These are phyloP conservation scores for Prionchulus punctatus DNA, from an alignment of 2,888 invertebrate species.

Conservation along the genomic window DNA sequence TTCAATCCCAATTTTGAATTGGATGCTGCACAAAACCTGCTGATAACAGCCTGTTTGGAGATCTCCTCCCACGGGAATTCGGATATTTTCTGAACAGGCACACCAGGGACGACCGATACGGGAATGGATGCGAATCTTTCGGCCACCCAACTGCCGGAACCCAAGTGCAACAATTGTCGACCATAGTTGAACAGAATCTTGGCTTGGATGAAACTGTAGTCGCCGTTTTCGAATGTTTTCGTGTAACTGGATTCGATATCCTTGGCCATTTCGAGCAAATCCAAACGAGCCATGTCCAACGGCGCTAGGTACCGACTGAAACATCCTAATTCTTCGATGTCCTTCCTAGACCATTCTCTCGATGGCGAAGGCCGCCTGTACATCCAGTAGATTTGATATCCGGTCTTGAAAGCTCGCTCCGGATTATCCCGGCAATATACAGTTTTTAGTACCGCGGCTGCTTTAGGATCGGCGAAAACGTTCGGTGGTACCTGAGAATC, in stretches of 20 bases:
- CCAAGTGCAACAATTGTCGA: background rate
- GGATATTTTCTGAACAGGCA: too few relatives aligned
- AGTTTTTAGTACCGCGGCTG: too few relatives aligned
- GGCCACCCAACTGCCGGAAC: background rate
- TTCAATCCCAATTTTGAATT: too few relatives aligned
- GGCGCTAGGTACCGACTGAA: background rate
- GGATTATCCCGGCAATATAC: too few relatives aligned
- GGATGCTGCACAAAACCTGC: too few relatives aligned
- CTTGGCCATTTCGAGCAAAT: background rate
- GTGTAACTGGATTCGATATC: background rate
- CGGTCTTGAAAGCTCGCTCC: too few relatives aligned
- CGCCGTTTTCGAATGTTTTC: background rate
- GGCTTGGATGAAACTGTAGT: background rate
- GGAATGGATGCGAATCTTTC: too few relatives aligned
- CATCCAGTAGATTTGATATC: background rate
- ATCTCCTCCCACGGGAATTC: too few relatives aligned
- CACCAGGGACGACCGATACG: too few relatives aligned
- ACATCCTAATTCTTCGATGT: background rate
- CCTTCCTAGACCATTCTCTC: background rate
- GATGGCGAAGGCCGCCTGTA: background rate
- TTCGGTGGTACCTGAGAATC: too few relatives aligned
- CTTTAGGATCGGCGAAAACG: too few relatives aligned
- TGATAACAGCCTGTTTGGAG: too few relatives aligned
- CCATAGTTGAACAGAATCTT: background rate
- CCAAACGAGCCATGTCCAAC: background rate